phyloP scores from a whole-genome alignment of 2,888 invertebrate species.

The Halictus ligatus region DNA sequence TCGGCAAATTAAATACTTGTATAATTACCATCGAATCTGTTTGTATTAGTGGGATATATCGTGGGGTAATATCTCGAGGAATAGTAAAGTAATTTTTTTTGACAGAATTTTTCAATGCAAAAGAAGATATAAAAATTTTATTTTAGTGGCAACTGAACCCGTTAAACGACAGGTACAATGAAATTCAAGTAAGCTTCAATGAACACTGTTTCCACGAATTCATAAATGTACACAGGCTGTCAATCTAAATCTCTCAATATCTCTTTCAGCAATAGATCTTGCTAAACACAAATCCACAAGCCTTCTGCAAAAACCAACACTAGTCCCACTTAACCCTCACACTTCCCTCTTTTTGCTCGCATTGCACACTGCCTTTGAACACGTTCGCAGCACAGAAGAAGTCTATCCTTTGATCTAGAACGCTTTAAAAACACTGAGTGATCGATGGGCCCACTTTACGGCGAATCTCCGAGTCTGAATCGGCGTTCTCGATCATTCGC shows the following conservation, averaged over 20 bases:
- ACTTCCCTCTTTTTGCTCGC: background rate
- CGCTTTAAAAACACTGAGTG: background rate
- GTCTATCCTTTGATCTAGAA: background rate
- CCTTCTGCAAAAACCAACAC: background rate
- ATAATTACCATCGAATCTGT: background rate
- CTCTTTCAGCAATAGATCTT: too few species aligned
- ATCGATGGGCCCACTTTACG: background rate
- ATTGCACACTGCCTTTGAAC: background rate
- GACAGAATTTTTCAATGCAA: too few species aligned
- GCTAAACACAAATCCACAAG: too few species aligned
- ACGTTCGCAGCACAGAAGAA: background rate
- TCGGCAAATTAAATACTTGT: background rate
- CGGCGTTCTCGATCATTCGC: conserved; percentile 6
- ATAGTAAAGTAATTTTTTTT: too few species aligned
- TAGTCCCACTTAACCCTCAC: background rate
- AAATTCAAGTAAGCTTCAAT: too few species aligned
- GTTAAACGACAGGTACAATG: too few species aligned
- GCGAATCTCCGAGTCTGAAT: background rate
- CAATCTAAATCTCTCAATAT: too few species aligned
- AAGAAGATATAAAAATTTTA: too few species aligned
- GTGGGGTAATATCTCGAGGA: too few species aligned
- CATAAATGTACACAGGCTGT: too few species aligned
- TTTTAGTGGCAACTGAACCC: too few species aligned
- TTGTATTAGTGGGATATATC: background rate
- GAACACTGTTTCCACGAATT: too few species aligned